Evolutionary conservation across 2,888 invertebrate genomes (phyloP), one percentile per base, ranked within the genome.

Genomic region (Conomelus anceps): DNA sequence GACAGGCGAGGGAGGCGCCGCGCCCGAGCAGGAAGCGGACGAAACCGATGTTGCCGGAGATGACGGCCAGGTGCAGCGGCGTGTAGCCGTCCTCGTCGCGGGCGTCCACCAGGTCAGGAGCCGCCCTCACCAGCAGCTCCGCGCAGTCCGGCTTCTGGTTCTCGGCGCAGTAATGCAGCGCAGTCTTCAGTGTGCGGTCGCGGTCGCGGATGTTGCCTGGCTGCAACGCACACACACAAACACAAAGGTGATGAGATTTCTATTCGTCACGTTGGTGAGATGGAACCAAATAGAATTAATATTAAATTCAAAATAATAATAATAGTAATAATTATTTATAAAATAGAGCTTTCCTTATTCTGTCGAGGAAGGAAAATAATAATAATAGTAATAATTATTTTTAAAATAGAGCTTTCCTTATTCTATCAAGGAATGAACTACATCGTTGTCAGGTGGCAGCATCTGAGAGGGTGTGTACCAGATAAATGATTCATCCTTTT

Each of bases 21-120:
- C 97, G 96, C 85, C 97, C 96, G 89, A 99, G 94, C 89, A 99
- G 95, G 90, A 97, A 96, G 92, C 97, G 97, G 90, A 98, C 97
- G 91, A 98, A 95, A 22, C 97, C 96, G 92, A 96, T 96, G 93
- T 98, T 98, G 88, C 98, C 98, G 91, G 98, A 97, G 92, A 98
- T 98, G 90, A 98, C 98, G 24, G 99, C 98, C 92, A 99, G 95
- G 94, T 99, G 98, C 89, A 99, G 95, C 13, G 99, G 97, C 13
- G 99, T 98, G 93, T 98, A 97, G 90, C 99, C 99, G 93, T 99
- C 98, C 91, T 98, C 97, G 93, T 99, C 98, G 85, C 96, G 95
- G 84, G 96, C 96, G 93, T 97, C 96, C 90, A 98, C 95, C 91
- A 98, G 94, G 92, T 96, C 96, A n/a, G 98, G 97, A 91, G 98